These are phyloP conservation scores for Trochalopteron elliotii DNA, from an alignment of 2,113 vertebrate species.

Conservation along the genomic window DNA sequence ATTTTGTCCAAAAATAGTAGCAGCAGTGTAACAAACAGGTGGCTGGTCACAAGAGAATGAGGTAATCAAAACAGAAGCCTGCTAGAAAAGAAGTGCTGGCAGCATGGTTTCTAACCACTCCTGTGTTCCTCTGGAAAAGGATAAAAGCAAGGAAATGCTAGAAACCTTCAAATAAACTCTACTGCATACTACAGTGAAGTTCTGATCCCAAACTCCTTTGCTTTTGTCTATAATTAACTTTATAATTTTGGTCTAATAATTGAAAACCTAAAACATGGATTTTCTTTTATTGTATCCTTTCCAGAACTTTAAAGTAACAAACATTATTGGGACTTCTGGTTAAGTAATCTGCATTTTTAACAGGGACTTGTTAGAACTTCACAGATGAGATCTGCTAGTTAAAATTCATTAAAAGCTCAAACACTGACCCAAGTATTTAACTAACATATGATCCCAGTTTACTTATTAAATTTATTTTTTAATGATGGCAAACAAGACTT, in stretches of 20 bases:
- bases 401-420: neutral
- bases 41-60: conserved; percentile 6
- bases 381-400: neutral
- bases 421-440: neutral
- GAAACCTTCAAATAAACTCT: neutral
- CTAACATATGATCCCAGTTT: neutral
- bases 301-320: neutral
- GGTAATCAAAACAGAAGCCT: neutral
- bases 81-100: neutral
- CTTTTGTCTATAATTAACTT: neutral
- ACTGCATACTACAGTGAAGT: neutral
- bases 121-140: neutral
- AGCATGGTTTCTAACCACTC: neutral
- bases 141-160: neutral
- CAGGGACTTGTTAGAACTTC: neutral
- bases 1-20: conserved; percentile 13
- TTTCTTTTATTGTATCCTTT: neutral
- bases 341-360: neutral
- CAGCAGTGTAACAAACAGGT: neutral
- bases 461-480: neutral
- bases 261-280: neutral
- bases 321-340: neutral
- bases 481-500: neutral
- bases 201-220: neutral
- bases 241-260: neutral